Evolutionary conservation across 2,888 invertebrate genomes (phyloP).

Genomic region (Dexiosoma caninum): DNA sequence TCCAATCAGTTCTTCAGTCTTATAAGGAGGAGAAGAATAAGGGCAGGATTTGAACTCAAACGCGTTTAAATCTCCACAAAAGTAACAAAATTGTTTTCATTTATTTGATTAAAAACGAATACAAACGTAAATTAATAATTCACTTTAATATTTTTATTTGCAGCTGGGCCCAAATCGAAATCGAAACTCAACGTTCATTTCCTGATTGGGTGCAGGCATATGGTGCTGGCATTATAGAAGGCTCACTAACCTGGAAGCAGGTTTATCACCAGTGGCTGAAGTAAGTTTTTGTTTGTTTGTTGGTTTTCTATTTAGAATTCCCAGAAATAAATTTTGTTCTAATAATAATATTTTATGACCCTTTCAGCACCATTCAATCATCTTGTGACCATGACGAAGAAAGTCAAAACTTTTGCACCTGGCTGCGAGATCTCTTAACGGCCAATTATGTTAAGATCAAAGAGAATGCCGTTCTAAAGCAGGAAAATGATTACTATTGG

Average conservation of each 20-base stretch:
- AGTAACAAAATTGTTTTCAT: too few species aligned
- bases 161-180: slow-evolving; percentile 90
- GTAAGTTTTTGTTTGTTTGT: slow-evolving; percentile 67
- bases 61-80: too few species aligned
- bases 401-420: slow-evolving; percentile 75
- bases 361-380: slow-evolving; percentile 74
- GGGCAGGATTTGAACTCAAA: too few species aligned
- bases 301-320: too few species aligned
- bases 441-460: slow-evolving; percentile 83
- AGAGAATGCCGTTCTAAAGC: slow-evolving; percentile 82
- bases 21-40: too few species aligned
- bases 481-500: slow-evolving; percentile 83
- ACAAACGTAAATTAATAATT: background rate
- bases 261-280: slow-evolving; percentile 90
- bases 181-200: slow-evolving; percentile 85
- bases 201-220: slow-evolving; percentile 90
- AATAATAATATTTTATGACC: background rate
- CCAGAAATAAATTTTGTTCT: background rate
- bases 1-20: too few species aligned
- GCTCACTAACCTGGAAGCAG: slow-evolving; percentile 87
- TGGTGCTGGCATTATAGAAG: slow-evolving; percentile 91
- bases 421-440: slow-evolving; percentile 79
- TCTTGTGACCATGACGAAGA: slow-evolving; percentile 76
- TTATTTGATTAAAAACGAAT: too few species aligned
- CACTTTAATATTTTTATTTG: slow-evolving; percentile 11